Evolutionary conservation across 2,797 vertebrate species (phyloP), one percentile per base, ranked within the genome.

Genomic region (Trachops cirrhosus): DNA sequence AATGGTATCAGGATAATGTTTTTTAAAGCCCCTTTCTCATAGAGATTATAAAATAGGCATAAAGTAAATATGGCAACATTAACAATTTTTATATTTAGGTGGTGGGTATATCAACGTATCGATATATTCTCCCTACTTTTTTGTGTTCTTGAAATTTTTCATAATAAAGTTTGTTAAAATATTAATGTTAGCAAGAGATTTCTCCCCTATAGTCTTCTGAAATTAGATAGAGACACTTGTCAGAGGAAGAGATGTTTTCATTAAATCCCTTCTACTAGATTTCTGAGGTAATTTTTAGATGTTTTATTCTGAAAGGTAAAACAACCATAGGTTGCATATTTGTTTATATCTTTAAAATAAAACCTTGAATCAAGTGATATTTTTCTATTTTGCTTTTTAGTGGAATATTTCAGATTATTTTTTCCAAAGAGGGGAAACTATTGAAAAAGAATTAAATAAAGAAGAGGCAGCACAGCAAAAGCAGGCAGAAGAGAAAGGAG

Each of bases 381-480:
- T 6, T 96, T 48, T 95, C 44, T 97, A 93, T 34, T 83, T 98
- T 97, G 70, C 88, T 95, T 98, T 98, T 59, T 98, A 99, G 99
- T 99, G 99, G 99, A 99, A 99, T 98, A 99, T 99, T 98, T 99
- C 99, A 0, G 99, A 99, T 98, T 99, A 99, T 98, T 99, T 99
- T 98, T 99, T 99, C 98, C 99, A 99, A 99, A 98, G 99, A 98
- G 99, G 99, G 7, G 99, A 99, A 97, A 98, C 98, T 95, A 99
- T 99, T 98, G 99, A 99, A 68, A 99, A 99, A 93, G 99, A 99
- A 94, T 96, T 99, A 94, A 99, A 99, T 96, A 98, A 98, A 94
- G 99, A 99, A 98, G 99, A 99, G 97, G 99, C 98, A 29, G 94
- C 98, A 37, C 98, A 99, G 82, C 99, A 99, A 97, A 99, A 99